phyloP scores from a whole-genome alignment of 1,140 invertebrate species.

The Lepidostoma basale region DNA sequence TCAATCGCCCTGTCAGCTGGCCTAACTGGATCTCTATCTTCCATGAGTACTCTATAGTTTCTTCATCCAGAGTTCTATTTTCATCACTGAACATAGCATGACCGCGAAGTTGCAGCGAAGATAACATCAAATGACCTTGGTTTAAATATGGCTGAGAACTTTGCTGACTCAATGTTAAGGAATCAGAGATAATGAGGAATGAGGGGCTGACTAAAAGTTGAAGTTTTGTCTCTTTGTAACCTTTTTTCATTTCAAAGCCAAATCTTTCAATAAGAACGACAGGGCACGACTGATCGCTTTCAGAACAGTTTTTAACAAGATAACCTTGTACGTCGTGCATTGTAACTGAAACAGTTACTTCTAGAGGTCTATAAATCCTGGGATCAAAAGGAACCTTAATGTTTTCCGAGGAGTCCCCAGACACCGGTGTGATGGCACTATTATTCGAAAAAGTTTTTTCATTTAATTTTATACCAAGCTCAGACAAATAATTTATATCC shows the following conservation, averaged over 20 bases:
- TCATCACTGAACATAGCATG: conserved; percentile 97
- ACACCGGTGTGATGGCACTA: conserved; percentile 61
- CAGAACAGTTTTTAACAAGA: conserved; percentile 85
- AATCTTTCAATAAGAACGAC: conserved; percentile 88
- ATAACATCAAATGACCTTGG: conserved; percentile 88
- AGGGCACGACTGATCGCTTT: conserved; percentile 88
- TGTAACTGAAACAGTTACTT: conserved; percentile 91
- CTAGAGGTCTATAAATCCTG: conserved; percentile 83
- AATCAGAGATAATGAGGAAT: conserved; percentile 79
- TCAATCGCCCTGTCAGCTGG: conserved; percentile 80
- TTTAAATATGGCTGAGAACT: conserved; percentile 71
- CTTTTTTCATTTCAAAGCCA: conserved; percentile 96
- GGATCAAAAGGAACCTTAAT: conserved; percentile 77
- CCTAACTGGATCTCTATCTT: conserved; percentile 82
- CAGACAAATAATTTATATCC: conserved; percentile 59
- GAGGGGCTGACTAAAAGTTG: conserved; percentile 91
- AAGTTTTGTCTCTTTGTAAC: conserved; percentile 87
- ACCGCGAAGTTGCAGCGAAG: conserved; percentile 87
- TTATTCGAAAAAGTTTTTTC: conserved; percentile 58
- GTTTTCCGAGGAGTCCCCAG: conserved; percentile 61
- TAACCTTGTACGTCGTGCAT: conserved; percentile 96
- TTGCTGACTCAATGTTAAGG: conserved; percentile 47
- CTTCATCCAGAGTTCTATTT: conserved; percentile 86
- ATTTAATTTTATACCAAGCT: conserved; percentile 58
- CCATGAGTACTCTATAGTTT: conserved; percentile 98